A percentile compares a stretch with the other conserved stretches of the same genome.
Evolutionary conservation across 2,888 invertebrate genomes (phyloP).

Genomic region (Endotricha flammealis): DNA sequence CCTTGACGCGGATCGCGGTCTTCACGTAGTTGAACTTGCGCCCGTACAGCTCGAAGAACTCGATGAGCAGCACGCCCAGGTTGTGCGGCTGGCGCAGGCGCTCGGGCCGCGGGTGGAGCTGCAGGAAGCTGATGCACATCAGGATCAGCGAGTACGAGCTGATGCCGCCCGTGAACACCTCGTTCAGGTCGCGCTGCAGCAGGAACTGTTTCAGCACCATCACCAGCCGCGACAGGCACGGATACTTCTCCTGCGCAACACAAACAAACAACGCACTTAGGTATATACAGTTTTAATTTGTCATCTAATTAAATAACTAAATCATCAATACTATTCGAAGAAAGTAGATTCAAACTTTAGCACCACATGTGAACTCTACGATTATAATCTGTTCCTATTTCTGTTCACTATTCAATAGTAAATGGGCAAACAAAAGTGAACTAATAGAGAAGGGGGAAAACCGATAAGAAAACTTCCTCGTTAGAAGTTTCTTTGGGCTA

Average conservation of each 20-base stretch:
- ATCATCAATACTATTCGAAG: no score
- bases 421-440: no score
- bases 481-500: no score
- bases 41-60: constrained; percentile 98
- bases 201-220: constrained; percentile 99
- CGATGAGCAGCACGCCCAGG: constrained; percentile 95
- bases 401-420: no score
- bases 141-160: constrained; percentile 99
- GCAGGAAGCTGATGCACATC: constrained; percentile 98
- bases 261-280: no score
- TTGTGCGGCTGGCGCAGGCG: constrained; percentile 82
- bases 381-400: no score
- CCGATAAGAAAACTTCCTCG: no score
- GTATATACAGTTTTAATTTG: no score
- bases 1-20: constrained; percentile 95
- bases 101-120: constrained; percentile 92
- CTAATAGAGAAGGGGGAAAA: no score
- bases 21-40: constrained; percentile 97
- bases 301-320: no score
- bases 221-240: constrained; percentile 94
- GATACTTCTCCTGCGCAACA: constrained; percentile 88
- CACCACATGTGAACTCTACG: no score
- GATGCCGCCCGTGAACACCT: constrained; percentile 99
- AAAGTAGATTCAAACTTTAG: no score
- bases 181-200: constrained; percentile 97